Conservation (phyloP, 2,113 vertebrate genomes). For the Labeo catla region DNA sequence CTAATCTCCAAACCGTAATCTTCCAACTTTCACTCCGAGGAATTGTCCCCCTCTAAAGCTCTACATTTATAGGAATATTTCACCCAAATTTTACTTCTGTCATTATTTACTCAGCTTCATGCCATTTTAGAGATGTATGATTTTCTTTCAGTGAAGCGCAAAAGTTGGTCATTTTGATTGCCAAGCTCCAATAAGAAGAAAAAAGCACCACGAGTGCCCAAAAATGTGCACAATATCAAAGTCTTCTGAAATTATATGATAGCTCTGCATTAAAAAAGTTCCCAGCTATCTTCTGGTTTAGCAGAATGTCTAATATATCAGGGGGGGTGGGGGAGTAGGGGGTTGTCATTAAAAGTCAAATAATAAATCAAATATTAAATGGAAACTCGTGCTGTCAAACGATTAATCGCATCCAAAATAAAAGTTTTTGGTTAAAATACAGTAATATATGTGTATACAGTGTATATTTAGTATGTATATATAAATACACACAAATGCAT, state of each 20-base stretch:
- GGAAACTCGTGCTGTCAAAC: no score
- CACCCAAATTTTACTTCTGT: neutral
- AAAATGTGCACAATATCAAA: neutral
- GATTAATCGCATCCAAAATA: no score
- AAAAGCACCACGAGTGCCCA: neutral
- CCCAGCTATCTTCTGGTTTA: neutral
- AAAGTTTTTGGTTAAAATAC: no score
- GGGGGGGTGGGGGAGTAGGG: no score
- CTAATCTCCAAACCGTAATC: conserved; percentile 26
- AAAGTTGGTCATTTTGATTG: neutral
- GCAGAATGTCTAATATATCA: neutral
- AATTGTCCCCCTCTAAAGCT: neutral
- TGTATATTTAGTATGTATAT: no score
- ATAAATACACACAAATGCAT: no score
- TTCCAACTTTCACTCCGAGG: neutral
- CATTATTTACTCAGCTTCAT: neutral
- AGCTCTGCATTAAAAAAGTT: neutral
- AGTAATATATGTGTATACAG: no score
- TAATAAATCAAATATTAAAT: neutral
- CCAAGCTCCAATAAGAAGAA: neutral
- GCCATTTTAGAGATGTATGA: neutral
- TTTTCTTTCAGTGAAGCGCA: neutral
- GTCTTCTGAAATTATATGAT: neutral
- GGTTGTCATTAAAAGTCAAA: no score
- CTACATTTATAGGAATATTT: neutral